Conservation (phyloP, 2,888 invertebrate genomes). For the Apodemia hepburni region DNA sequence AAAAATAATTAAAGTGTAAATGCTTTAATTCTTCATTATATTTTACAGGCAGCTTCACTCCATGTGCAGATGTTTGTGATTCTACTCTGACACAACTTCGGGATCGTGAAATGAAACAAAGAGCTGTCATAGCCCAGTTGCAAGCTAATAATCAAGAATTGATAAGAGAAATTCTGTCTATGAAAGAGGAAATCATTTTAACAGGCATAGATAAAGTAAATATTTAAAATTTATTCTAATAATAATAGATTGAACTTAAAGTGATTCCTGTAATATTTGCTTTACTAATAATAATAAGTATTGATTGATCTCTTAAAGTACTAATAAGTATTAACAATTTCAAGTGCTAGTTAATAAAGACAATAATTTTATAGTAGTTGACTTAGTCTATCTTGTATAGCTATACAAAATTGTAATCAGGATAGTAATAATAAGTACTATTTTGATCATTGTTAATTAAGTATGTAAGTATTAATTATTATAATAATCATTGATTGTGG, state of each 20-base stretch:
- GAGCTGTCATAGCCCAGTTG: constrained; percentile 49
- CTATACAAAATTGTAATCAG: too few relatives aligned
- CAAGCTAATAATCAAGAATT: constrained; percentile 53
- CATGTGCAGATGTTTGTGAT: constrained; percentile 54
- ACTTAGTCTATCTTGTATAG: too few relatives aligned
- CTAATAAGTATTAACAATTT: too few relatives aligned
- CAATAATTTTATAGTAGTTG: too few relatives aligned
- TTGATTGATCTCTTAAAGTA: constrained; percentile 4
- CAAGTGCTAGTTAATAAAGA: too few relatives aligned
- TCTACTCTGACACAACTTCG: constrained; percentile 45
- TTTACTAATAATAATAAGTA: not conserved
- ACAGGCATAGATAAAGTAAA: constrained; percentile 37
- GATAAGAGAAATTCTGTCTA: constrained; percentile 46
- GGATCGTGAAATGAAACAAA: constrained; percentile 51
- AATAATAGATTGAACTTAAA: constrained; percentile 8
- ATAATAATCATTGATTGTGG: too few relatives aligned
- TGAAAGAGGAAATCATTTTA: constrained; percentile 54
- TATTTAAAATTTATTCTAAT: constrained; percentile 21
- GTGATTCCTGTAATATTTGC: constrained; percentile 39
- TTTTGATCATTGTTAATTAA: too few relatives aligned
- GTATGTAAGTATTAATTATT: too few relatives aligned
- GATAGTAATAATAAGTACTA: too few relatives aligned
- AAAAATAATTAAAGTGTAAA: not conserved
- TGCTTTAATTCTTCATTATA: constrained; percentile 9
- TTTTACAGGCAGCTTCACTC: constrained; percentile 41